phyloP scores from a whole-genome alignment of 1,140 invertebrate genomes.

The Melitaea cinxia region DNA sequence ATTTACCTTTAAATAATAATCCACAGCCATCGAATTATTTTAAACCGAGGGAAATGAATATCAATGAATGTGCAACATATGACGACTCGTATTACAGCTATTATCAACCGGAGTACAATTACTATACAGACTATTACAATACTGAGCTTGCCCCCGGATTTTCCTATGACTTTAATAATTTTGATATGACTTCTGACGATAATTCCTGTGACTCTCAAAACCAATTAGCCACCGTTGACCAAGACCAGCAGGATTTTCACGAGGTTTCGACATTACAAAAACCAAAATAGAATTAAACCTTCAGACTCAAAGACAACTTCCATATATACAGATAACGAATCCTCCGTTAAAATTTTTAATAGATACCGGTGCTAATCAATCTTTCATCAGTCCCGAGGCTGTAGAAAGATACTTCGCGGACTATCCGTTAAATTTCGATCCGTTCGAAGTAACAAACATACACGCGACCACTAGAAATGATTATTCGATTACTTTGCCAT shows the following conservation, averaged over 20 bases:
- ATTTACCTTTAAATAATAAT: slow-evolving; percentile 1
- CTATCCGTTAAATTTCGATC: slow-evolving; percentile 33
- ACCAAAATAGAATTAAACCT: slow-evolving; percentile 41
- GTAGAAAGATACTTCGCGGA: slow-evolving; percentile 11
- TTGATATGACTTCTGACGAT: too few relatives aligned
- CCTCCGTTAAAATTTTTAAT: slow-evolving; percentile 30
- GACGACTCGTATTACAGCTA: slow-evolving; percentile 36
- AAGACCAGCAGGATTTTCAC: neutral
- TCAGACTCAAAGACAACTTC: slow-evolving; percentile 35
- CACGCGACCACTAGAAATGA: slow-evolving; percentile 42
- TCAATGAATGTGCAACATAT: slow-evolving; percentile 34
- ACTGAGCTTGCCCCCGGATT: neutral
- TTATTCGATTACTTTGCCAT: slow-evolving; percentile 37
- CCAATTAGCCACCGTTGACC: too few relatives aligned
- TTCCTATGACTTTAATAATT: too few relatives aligned
- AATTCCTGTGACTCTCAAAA: too few relatives aligned
- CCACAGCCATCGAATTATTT: slow-evolving; percentile 39
- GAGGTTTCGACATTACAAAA: neutral
- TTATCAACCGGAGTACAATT: slow-evolving; percentile 20
- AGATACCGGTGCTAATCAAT: slow-evolving; percentile 35
- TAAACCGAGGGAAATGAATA: slow-evolving; percentile 43
- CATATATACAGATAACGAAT: slow-evolving; percentile 30
- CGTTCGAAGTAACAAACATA: slow-evolving; percentile 43
- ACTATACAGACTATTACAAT: neutral
- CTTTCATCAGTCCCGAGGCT: slow-evolving; percentile 39